phyloP scores from a whole-genome alignment of 2,888 invertebrate genomes.

The Sinodicranocentrus sp. region DNA sequence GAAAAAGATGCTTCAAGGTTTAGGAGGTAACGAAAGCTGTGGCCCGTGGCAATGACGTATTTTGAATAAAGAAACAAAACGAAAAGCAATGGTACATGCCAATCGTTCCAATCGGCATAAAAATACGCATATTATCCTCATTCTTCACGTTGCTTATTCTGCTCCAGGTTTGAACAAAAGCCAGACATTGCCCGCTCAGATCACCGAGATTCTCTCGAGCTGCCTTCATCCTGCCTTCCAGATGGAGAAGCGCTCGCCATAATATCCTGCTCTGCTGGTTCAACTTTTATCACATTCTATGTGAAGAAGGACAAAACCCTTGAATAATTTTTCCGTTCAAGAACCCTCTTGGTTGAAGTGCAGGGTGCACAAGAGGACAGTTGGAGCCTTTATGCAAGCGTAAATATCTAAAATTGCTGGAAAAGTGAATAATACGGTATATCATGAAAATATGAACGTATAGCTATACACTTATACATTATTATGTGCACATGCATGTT shows the following conservation, averaged over 20 bases:
- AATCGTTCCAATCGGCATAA: constrained; percentile 42
- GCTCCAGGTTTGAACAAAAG: too few species aligned
- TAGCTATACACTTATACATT: neutral
- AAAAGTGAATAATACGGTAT: neutral
- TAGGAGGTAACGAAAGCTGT: neutral
- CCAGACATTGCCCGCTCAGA: too few species aligned
- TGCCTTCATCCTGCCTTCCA: too few species aligned
- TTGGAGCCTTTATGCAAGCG: too few species aligned
- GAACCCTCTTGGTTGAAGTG: constrained; percentile 19
- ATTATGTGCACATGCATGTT: constrained; percentile 18
- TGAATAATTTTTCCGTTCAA: constrained; percentile 47
- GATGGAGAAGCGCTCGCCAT: too few species aligned
- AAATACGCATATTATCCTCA: neutral
- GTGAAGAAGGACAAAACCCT: constrained; percentile 19
- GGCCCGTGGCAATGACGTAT: constrained; percentile 56
- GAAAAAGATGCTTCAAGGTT: constrained; percentile 10
- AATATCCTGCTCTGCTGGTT: too few species aligned
- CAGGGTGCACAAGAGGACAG: constrained; percentile 9
- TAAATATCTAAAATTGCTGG: neutral
- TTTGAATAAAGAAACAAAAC: constrained; percentile 36
- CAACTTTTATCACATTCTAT: neutral
- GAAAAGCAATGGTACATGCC: constrained; percentile 21
- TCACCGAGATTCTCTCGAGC: too few species aligned
- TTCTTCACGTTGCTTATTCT: too few species aligned
- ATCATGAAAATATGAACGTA: neutral